These are phyloP conservation scores for Caranx melampygus DNA, from an alignment of 2,113 vertebrate genomes.

Conservation along the genomic window DNA sequence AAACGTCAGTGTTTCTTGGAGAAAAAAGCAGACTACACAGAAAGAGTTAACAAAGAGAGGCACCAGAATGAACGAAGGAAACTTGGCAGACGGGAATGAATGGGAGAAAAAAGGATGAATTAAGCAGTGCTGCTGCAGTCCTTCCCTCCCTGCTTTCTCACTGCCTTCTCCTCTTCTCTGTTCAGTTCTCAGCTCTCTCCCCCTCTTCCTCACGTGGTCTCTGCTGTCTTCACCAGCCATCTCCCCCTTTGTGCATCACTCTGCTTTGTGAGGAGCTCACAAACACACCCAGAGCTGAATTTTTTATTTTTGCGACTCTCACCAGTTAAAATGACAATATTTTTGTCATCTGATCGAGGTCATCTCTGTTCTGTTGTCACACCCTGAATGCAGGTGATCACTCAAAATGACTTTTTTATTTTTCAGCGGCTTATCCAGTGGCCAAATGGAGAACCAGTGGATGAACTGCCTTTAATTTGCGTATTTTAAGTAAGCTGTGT, in stretches of 20 bases:
- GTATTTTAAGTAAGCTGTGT: not conserved
- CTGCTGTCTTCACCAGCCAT: slow-evolving; percentile 21
- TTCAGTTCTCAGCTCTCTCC: slow-evolving; percentile 22
- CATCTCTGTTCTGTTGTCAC: not conserved
- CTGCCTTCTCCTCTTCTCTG: not conserved
- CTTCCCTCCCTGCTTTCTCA: not conserved
- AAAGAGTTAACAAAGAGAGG: slow-evolving; percentile 16
- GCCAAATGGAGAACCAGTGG: not conserved
- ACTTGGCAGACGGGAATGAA: slow-evolving; percentile 30
- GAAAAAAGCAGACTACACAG: not conserved
- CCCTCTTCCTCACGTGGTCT: slow-evolving; percentile 24
- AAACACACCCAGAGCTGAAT: not conserved
- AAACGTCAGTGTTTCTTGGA: slow-evolving; percentile 1
- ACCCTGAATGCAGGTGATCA: slow-evolving; percentile 14
- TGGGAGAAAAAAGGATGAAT: slow-evolving; percentile 37
- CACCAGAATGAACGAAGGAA: slow-evolving; percentile 17
- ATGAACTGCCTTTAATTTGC: not conserved
- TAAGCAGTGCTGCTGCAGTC: slow-evolving; percentile 30
- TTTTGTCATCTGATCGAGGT: not conserved
- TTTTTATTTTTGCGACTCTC: not conserved
- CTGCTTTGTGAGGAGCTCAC: not conserved
- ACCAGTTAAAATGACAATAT: not conserved
- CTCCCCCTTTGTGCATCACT: slow-evolving; percentile 7
- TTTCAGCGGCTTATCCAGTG: not conserved
- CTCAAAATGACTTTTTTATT: too few species aligned